Evolutionary conservation across 2,888 invertebrate species (phyloP), one percentile per base, ranked within the genome.

Genomic region (Alloscopus bannaensis): DNA sequence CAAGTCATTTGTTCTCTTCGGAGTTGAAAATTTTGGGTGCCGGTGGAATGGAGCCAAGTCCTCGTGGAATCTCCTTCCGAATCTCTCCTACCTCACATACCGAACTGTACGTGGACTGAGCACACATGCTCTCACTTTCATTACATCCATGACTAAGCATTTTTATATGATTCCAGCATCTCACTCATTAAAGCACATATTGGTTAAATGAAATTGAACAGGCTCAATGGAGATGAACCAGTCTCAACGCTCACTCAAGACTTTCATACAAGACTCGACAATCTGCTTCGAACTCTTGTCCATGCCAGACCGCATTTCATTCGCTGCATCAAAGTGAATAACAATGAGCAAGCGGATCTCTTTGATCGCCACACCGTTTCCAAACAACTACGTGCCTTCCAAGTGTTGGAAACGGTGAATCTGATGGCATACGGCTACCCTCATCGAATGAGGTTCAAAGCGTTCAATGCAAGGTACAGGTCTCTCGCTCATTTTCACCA

Each of bases 241-340:
- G 93, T 95, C 75, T 94, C 95, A 57, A 96, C 97, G 36, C 90
- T 97, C 80, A 97, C 97, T 72, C 96, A 96, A 90, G 97, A 98
- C 90, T 98, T 98, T 89, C 97, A 97, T 89, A 95, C 95, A 81
- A 92, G 97, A 47, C 91, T 98, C 83, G 97, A 98, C 89, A 96
- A 96, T 90, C 91, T 98, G 86, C 90, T 98, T 87, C 91, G 97
- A 86, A 97, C 96, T 66, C 90, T 97, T 72, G 96, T 97, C 70
- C 96, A 97, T 89, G 96, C 97, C 68, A 92, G 96, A 68, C 97
- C 97, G 16, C 97, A 97, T 89, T 98, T 98, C 90, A 94, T 98
- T 85, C 92, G 97, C 79, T 98, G 97, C 88, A 92, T 98, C 86
- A 93, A 96, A 87, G 94, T 96, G 87, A 97, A 97, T 89, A 91